Conservation (phyloP, 2,113 vertebrate genomes). For the Ancistrus triradiatus region DNA sequence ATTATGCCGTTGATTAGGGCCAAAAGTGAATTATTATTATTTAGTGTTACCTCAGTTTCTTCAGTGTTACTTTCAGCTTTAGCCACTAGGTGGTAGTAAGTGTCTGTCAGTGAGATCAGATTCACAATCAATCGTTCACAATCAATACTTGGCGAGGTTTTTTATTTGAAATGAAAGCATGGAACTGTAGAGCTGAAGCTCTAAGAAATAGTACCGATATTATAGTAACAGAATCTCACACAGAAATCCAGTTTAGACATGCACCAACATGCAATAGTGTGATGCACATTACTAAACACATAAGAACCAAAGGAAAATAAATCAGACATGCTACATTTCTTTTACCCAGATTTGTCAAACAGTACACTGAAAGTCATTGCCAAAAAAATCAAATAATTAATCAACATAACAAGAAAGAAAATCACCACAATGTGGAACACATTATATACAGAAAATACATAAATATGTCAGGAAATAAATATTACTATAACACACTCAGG, state of each 20-base stretch:
- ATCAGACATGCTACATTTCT: slow-evolving; percentile 68
- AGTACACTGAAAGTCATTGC: slow-evolving; percentile 49
- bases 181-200: slow-evolving; percentile 31
- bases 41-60: too few species aligned
- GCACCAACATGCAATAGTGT: slow-evolving; percentile 66
- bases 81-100: too few species aligned
- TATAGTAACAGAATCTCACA: slow-evolving; percentile 52
- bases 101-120: too few species aligned
- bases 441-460: slow-evolving; percentile 61
- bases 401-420: too few species aligned
- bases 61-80: too few species aligned
- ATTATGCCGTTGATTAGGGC: too few species aligned
- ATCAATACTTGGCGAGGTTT: too few species aligned
- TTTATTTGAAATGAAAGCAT: slow-evolving; percentile 49
- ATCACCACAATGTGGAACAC: slow-evolving; percentile 52
- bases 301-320: slow-evolving; percentile 36
- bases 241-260: slow-evolving; percentile 56
- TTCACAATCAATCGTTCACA: too few species aligned
- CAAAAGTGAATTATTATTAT: too few species aligned
- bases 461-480: slow-evolving; percentile 62
- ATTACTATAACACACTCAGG: slow-evolving; percentile 53
- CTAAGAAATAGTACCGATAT: slow-evolving; percentile 44
- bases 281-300: slow-evolving; percentile 47
- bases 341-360: slow-evolving; percentile 47
- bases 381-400: slow-evolving; percentile 54